These are phyloP conservation scores for Lutjanus erythropterus DNA, from an alignment of 2,113 vertebrate genomes.

Conservation along the genomic window DNA sequence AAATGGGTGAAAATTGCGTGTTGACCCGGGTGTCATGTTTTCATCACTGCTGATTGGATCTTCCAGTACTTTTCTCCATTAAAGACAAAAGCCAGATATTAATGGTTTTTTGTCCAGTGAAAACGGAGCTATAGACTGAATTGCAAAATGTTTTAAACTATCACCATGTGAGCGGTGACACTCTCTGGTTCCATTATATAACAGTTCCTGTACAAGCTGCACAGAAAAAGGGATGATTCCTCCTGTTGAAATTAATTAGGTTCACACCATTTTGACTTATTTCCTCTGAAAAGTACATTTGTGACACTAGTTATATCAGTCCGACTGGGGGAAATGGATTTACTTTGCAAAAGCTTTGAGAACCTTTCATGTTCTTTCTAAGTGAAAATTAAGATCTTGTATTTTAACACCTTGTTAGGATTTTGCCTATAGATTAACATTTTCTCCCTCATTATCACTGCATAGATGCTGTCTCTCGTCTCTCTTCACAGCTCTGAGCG, in stretches of 20 bases:
- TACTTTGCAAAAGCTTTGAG: slow-evolving; percentile 28
- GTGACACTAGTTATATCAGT: slow-evolving; percentile 23
- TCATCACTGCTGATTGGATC: no score
- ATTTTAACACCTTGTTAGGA: slow-evolving; percentile 79
- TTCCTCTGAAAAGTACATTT: slow-evolving; percentile 18
- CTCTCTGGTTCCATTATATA: neutral
- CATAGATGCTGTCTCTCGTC: slow-evolving; percentile 57
- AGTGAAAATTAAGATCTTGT: slow-evolving; percentile 79
- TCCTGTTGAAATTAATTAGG: slow-evolving; percentile 12
- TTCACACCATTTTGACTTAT: slow-evolving; percentile 29
- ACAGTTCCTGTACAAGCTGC: neutral
- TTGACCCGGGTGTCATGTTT: no score
- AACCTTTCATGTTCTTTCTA: slow-evolving; percentile 66
- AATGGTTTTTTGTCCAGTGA: no score
- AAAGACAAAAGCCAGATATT: no score
- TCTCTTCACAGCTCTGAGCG: slow-evolving; percentile 80
- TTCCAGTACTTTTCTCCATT: no score
- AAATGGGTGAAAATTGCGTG: no score
- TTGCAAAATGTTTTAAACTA: neutral
- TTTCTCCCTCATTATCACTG: slow-evolving; percentile 85
- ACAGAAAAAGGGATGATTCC: neutral
- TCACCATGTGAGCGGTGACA: neutral
- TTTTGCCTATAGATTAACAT: slow-evolving; percentile 81
- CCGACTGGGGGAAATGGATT: slow-evolving; percentile 5
- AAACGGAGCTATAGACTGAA: neutral